phyloP scores from a whole-genome alignment of 2,888 invertebrate species.

The Bursaphelenchus okinawaensis region DNA sequence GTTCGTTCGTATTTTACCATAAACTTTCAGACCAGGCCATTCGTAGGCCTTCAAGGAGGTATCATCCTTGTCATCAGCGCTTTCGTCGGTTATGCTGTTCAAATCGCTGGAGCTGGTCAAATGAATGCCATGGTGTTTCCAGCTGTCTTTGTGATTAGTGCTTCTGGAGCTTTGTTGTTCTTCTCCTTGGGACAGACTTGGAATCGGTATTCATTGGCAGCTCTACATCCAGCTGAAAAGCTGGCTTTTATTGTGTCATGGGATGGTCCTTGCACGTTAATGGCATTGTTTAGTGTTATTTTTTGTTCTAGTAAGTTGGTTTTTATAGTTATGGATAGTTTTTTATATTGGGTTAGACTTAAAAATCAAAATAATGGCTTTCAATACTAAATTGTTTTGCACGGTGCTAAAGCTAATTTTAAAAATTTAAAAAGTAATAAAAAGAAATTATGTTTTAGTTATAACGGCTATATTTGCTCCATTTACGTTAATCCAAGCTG shows the following conservation, averaged over 20 bases:
- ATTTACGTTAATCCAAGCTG: constrained; percentile 34
- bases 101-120: constrained; percentile 19
- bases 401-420: too few relatives aligned
- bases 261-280: constrained; percentile 44
- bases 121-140: constrained; percentile 36
- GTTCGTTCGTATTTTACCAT: not conserved
- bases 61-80: constrained; percentile 28
- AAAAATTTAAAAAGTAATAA: constrained; percentile 4
- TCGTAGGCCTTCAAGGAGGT: constrained; percentile 37
- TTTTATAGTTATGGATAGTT: not conserved
- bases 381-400: not conserved
- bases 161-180: constrained; percentile 38
- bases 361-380: not conserved
- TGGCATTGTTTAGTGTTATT: constrained; percentile 15
- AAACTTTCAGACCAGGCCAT: constrained; percentile 37
- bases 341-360: not conserved
- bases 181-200: constrained; percentile 31
- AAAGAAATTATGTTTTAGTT: constrained; percentile 32
- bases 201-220: constrained; percentile 47
- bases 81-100: constrained; percentile 31
- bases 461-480: constrained; percentile 30
- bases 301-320: constrained; percentile 12
- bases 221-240: constrained; percentile 55
- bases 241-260: constrained; percentile 53
- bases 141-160: constrained; percentile 32